These are phyloP conservation scores for Poeciliopsis infans DNA, from an alignment of 2,797 vertebrate genomes.

Conservation along the genomic window DNA sequence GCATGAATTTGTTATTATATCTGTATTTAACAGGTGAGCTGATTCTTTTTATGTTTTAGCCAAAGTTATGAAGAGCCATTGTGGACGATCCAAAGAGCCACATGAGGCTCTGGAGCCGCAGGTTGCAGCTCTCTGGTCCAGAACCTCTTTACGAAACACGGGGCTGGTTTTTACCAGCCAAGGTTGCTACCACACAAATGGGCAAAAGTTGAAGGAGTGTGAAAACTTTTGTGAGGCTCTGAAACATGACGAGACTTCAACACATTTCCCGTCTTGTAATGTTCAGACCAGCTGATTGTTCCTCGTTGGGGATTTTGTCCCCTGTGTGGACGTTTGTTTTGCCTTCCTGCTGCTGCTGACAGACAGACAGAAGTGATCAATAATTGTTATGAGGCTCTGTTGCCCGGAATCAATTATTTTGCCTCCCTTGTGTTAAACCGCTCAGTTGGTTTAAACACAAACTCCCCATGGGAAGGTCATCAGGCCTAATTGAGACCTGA, in stretches of 20 bases:
- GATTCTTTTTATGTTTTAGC: too few species aligned
- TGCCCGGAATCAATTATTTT: conserved; percentile 75
- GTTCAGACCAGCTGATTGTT: conserved; percentile 1
- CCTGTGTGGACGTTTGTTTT: conserved; percentile 61
- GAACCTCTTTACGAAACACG: too few species aligned
- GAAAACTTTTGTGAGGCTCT: not conserved
- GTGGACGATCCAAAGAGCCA: too few species aligned
- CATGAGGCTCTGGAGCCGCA: too few species aligned
- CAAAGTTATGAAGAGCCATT: too few species aligned
- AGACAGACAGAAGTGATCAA: conserved; percentile 76
- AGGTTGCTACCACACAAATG: not conserved
- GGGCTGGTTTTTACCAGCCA: too few species aligned
- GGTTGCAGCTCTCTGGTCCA: too few species aligned
- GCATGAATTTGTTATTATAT: too few species aligned
- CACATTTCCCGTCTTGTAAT: not conserved
- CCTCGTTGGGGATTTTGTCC: conserved; percentile 24
- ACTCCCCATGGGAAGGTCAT: conserved; percentile 78
- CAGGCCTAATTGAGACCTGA: conserved; percentile 81
- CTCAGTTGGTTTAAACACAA: conserved; percentile 71
- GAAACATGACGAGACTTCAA: not conserved
- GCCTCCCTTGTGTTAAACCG: conserved; percentile 70
- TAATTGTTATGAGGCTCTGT: conserved; percentile 81
- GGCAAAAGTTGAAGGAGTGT: not conserved
- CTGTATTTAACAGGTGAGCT: too few species aligned
- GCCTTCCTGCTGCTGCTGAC: conserved; percentile 59